These are phyloP conservation scores for Sphyrna mokarran DNA, from an alignment of 2,113 vertebrate genomes.

Conservation along the genomic window DNA sequence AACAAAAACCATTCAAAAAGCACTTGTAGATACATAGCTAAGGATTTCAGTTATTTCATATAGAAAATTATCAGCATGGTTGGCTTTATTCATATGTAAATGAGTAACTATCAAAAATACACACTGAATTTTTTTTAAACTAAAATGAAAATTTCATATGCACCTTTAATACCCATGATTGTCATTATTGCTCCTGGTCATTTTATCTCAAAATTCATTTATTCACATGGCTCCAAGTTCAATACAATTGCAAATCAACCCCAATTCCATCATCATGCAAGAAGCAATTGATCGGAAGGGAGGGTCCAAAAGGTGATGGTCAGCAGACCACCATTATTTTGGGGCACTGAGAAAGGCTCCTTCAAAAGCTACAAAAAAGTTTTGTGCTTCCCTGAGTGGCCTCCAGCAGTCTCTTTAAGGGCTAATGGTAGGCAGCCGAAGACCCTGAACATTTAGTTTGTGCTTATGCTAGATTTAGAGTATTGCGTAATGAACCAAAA, in stretches of 20 bases:
- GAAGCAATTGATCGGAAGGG: background rate
- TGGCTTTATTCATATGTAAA: constrained; percentile 12
- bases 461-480: background rate
- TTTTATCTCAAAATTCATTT: background rate
- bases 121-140: background rate
- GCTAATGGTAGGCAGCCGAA: background rate
- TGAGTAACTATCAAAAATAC: background rate
- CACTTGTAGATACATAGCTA: background rate
- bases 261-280: background rate
- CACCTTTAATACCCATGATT: background rate
- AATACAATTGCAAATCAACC: background rate
- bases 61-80: background rate
- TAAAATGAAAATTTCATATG: background rate
- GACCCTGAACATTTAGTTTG: background rate
- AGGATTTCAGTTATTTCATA: background rate
- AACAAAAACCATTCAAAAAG: constrained; percentile 14
- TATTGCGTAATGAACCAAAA: no score
- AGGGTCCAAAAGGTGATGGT: background rate
- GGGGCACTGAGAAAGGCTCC: background rate
- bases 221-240: background rate
- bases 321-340: background rate
- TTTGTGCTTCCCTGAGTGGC: background rate
- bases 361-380: background rate
- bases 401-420: background rate
- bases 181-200: background rate